Evolutionary conservation across 2,797 vertebrate species (phyloP), one percentile per base, ranked within the genome.

Genomic region (Lemur catta): DNA sequence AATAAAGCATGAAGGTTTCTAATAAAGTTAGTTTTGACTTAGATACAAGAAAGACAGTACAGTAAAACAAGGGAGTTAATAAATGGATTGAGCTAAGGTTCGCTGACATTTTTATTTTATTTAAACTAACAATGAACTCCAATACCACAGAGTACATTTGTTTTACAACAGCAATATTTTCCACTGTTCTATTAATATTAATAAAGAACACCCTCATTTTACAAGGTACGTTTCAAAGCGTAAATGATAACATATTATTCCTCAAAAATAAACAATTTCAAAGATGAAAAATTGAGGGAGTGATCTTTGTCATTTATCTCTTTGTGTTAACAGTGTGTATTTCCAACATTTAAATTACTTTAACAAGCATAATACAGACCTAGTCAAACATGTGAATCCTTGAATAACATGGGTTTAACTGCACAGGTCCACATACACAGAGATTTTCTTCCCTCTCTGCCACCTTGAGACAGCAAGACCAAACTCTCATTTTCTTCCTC

Each of bases 81-180:
- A 90, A 93, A 57, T 30, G 71, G 82, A 74, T 65, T 71, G 38
- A 93, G 52, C 13, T 95, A 91, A 76, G 30, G 26, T 91, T 95
- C 79, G 5, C 38, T 61, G 69, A 79, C 2, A 10, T 84, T 93
- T 95, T 82, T 80, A 52, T 96, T 91, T 96, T 89, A 93, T 30
- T 88, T 90, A 84, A 90, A n/a, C 10, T 84, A 85, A 69, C 18
- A 65, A 67, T 84, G 67, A 84, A 69, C 35, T 88, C 38, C 57
- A 33, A 91, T 89, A 67, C 2, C 4, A 8, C 20, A 63, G 26
- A 84, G 48, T 59, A 84, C 74, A 50, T 84, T 93, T 48, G 11
- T 26, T 82, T 94, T 13, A 89, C 11, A 74, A 13, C 7, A 94
- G 14, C 13, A 63, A 93, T 69, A 78, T 57, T 79, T 80, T 84